A percentile compares a stretch with the other conserved stretches of the same genome.
phyloP scores from a whole-genome alignment of 1,140 invertebrate genomes.

The Apis dorsata region DNA sequence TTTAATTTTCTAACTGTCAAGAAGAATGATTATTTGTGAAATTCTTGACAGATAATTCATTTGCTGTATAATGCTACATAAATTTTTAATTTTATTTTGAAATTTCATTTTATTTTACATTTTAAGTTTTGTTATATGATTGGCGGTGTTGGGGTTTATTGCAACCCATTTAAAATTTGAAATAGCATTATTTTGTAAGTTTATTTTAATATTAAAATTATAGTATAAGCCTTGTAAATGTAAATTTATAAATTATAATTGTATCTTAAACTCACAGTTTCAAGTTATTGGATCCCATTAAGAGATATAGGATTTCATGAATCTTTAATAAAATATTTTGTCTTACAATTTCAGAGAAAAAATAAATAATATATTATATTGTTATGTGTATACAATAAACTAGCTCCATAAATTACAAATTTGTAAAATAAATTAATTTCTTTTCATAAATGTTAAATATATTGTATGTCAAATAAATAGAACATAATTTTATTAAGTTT shows the following conservation, averaged over 20 bases:
- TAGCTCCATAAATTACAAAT: constrained; percentile 19
- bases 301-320: constrained; percentile 17
- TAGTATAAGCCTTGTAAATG: constrained; percentile 77
- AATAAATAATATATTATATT: constrained; percentile 49
- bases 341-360: constrained; percentile 21
- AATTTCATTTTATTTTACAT: constrained; percentile 47
- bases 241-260: constrained; percentile 79
- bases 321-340: constrained; percentile 21
- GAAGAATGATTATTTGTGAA: constrained; percentile 44
- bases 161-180: constrained; percentile 67
- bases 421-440: constrained; percentile 53
- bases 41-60: constrained; percentile 65
- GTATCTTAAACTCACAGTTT: constrained; percentile 72
- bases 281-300: constrained; percentile 57
- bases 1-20: constrained; percentile 27
- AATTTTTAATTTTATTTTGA: constrained; percentile 51
- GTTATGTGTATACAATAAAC: constrained; percentile 53
- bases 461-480: background rate
- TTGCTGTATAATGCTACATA: constrained; percentile 47
- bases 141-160: constrained; percentile 54
- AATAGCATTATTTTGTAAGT: constrained; percentile 73
- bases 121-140: constrained; percentile 63
- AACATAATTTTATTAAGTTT: background rate
- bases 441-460: constrained; percentile 40
- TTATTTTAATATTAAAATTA: constrained; percentile 79